Evolutionary conservation across 2,888 invertebrate species (phyloP).

Genomic region (Folsomia manolachei): DNA sequence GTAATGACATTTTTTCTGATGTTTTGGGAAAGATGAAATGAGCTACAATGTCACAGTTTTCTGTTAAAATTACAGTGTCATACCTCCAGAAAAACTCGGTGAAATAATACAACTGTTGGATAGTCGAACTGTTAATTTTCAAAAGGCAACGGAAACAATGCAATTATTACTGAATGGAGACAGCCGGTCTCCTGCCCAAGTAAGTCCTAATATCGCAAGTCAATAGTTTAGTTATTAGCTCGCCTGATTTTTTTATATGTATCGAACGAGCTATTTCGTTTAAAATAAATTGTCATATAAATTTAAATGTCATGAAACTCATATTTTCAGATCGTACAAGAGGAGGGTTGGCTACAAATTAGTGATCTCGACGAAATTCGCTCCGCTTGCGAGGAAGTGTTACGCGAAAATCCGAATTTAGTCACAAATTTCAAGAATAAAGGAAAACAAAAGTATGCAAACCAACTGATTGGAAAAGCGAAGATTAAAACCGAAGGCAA

Average conservation of each 20-base stretch:
- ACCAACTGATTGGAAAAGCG: conserved; percentile 32
- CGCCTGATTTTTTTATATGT: too few species aligned
- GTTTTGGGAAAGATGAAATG: background rate
- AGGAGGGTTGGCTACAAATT: conserved; percentile 66
- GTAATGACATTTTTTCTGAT: conserved; percentile 55
- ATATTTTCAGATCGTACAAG: conserved; percentile 60
- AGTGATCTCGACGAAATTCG: conserved; percentile 62
- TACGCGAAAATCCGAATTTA: conserved; percentile 66
- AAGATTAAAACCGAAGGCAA: conserved; percentile 26
- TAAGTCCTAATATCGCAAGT: conserved; percentile 47
- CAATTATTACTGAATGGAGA: conserved; percentile 56
- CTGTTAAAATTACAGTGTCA: conserved; percentile 54
- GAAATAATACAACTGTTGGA: conserved; percentile 65
- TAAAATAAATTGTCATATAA: background rate
- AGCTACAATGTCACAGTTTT: conserved; percentile 21
- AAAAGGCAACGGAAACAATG: conserved; percentile 60
- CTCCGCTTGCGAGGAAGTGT: conserved; percentile 62
- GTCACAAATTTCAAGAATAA: conserved; percentile 54
- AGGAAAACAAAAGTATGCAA: conserved; percentile 28
- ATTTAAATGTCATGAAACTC: conserved; percentile 51
- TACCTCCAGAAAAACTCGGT: conserved; percentile 60
- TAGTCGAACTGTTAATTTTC: conserved; percentile 63
- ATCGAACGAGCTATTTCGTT: too few species aligned
- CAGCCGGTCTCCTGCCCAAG: conserved; percentile 55
- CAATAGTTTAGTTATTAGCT: too few species aligned